phyloP scores from a whole-genome alignment of 2,888 invertebrate genomes.

The Vesta saturnalis region DNA sequence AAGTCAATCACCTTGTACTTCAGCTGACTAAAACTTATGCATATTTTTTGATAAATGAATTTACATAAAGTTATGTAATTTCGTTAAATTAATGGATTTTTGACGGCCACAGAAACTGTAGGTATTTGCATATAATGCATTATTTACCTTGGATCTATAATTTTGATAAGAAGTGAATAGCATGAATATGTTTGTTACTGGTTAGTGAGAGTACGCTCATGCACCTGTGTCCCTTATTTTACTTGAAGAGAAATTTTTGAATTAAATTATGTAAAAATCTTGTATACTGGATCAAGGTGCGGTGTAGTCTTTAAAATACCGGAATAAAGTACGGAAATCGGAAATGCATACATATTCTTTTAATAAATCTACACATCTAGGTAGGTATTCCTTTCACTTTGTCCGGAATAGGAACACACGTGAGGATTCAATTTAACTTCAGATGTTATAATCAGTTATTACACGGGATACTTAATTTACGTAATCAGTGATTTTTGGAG shows the following conservation, averaged over 20 bases:
- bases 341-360: not conserved
- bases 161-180: not conserved
- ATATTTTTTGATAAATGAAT: not conserved
- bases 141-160: constrained; percentile 4
- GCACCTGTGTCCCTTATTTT: no score
- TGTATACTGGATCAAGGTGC: not conserved
- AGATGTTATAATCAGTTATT: not conserved
- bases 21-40: not conserved
- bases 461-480: not conserved
- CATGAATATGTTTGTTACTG: no score
- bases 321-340: constrained; percentile 23
- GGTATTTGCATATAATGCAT: constrained; percentile 7
- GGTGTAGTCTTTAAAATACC: not conserved
- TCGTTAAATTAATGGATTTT: constrained; percentile 4
- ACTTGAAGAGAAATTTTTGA: not conserved
- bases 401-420: not conserved
- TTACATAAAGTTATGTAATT: no score
- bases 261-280: not conserved
- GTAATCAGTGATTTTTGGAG: not conserved
- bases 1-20: not conserved
- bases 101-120: constrained; percentile 3
- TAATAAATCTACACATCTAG: not conserved
- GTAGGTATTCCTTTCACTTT: constrained; percentile 9
- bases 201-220: no score
- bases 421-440: not conserved